phyloP scores from a whole-genome alignment of 2,797 vertebrate species.

The Champsocephalus esox region DNA sequence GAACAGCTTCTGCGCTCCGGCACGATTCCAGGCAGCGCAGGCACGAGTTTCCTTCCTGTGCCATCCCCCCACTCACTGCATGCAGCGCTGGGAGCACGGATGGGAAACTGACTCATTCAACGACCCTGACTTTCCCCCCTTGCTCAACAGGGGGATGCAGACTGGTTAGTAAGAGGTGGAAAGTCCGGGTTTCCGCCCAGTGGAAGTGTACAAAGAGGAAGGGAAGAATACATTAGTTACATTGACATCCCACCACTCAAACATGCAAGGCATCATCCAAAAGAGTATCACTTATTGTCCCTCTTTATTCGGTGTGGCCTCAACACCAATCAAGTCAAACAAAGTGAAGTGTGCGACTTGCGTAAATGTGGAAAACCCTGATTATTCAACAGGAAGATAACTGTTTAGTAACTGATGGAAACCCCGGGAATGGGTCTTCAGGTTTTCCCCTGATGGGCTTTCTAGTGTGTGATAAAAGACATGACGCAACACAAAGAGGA shows the following conservation, averaged over 20 bases:
- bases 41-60: constrained; percentile 65
- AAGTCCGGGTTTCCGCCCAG: constrained; percentile 48
- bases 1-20: constrained; percentile 47
- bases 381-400: too few species aligned
- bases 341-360: too few species aligned
- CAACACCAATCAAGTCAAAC: constrained; percentile 11
- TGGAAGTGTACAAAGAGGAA: neutral
- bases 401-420: too few species aligned
- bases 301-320: neutral
- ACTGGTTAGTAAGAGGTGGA: constrained; percentile 44
- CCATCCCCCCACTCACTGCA: constrained; percentile 58
- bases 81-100: constrained; percentile 35
- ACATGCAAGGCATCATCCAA: neutral
- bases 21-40: constrained; percentile 51
- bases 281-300: constrained; percentile 2
- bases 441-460: too few species aligned
- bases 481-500: too few species aligned
- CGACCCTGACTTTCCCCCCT: constrained; percentile 42
- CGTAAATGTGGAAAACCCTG: too few species aligned
- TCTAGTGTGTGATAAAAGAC: too few species aligned
- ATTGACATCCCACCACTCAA: constrained; percentile 16
- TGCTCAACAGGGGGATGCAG: constrained; percentile 37
- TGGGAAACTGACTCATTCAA: constrained; percentile 63
- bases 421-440: too few species aligned
- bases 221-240: neutral